Percentiles rank a stretch among this genome's conserved stretches.
phyloP scores from a whole-genome alignment of 2,888 invertebrate genomes.

The Tachina fera region DNA sequence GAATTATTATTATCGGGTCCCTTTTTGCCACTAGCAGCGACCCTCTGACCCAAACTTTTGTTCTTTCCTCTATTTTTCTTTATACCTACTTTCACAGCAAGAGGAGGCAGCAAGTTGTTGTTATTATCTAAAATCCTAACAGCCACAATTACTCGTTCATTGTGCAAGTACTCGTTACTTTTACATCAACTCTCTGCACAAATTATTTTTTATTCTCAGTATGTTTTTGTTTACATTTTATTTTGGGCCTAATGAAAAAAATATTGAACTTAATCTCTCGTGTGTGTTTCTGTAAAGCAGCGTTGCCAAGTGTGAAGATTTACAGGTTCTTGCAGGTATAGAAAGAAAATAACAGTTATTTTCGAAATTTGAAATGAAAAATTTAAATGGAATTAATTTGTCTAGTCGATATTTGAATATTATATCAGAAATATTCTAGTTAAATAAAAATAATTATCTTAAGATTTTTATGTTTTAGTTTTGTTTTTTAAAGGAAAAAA shows the following conservation, averaged over 20 bases:
- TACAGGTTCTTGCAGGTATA: too few relatives aligned
- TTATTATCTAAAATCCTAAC: constrained; percentile 39
- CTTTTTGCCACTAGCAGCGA: constrained; percentile 48
- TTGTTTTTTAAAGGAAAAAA: too few relatives aligned
- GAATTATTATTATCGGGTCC: constrained; percentile 28
- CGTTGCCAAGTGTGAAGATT: background rate
- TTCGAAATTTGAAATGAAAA: too few relatives aligned
- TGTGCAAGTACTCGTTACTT: constrained; percentile 40
- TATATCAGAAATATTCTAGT: too few relatives aligned
- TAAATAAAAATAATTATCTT: too few relatives aligned
- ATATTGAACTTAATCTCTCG: constrained; percentile 18
- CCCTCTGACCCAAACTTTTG: constrained; percentile 67
- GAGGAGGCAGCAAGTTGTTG: constrained; percentile 6
- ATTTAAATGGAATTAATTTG: too few relatives aligned
- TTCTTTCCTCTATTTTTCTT: constrained; percentile 22
- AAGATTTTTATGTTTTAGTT: too few relatives aligned
- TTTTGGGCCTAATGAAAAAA: constrained; percentile 21
- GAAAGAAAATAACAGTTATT: too few relatives aligned
- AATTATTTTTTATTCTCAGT: constrained; percentile 20
- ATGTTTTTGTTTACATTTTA: constrained; percentile 49
- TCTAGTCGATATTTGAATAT: too few relatives aligned
- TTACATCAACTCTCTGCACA: constrained; percentile 16
- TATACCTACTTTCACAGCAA: constrained; percentile 5
- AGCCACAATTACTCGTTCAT: constrained; percentile 51
- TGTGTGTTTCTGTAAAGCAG: background rate